Conservation (phyloP, 1,140 invertebrate genomes). For the Drosophila teissieri region DNA sequence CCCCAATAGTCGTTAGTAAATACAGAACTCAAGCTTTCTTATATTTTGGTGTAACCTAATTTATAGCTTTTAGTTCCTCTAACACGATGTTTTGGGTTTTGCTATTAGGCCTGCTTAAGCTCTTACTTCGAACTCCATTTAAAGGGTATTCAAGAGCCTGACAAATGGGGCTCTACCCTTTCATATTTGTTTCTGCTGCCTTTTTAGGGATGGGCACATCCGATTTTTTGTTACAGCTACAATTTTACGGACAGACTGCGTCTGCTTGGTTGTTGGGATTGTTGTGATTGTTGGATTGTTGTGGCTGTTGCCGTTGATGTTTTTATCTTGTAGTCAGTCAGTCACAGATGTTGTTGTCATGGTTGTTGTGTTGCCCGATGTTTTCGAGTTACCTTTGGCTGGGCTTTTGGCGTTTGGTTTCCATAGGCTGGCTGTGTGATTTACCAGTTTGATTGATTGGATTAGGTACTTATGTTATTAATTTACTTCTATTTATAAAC, state of each 20-base stretch:
- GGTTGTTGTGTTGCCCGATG: constrained; percentile 45
- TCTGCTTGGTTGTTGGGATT: constrained; percentile 1
- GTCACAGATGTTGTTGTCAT: constrained; percentile 56
- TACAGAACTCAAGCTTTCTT: no score
- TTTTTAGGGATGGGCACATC: constrained; percentile 82
- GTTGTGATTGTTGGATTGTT: constrained; percentile 59
- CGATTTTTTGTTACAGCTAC: constrained; percentile 76
- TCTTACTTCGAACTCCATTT: constrained; percentile 14
- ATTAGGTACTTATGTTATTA: constrained; percentile 84
- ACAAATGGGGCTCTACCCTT: constrained; percentile 44
- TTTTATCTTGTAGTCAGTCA: constrained; percentile 61
- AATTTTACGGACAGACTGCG: constrained; percentile 42
- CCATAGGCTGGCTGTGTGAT: constrained; percentile 72
- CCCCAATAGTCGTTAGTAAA: no score
- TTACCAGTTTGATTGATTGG: constrained; percentile 83
- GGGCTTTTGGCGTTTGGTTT: constrained; percentile 58
- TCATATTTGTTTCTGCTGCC: constrained; percentile 41
- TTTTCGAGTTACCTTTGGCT: constrained; percentile 62
- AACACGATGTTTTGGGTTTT: not conserved
- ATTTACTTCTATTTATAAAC: constrained; percentile 83
- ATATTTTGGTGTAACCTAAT: no score
- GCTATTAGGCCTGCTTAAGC: not conserved
- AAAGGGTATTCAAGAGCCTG: constrained; percentile 41
- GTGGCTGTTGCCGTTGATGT: constrained; percentile 58
- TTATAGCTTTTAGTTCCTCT: no score